Base-by-base conservation (phyloP, 2,888 invertebrate genomes). In the Serripes groenlandicus region DNA sequence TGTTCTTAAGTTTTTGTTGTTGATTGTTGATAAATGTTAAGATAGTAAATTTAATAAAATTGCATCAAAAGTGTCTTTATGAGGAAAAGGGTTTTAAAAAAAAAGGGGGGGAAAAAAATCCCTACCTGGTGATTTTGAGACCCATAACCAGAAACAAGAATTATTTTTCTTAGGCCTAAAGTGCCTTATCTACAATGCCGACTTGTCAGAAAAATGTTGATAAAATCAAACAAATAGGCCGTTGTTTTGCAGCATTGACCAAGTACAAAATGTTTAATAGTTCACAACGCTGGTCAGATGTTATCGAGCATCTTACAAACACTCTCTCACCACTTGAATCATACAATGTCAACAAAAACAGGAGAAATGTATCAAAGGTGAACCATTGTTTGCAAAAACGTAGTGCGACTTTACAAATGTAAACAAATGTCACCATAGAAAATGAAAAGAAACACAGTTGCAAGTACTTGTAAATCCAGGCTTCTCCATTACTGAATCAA, bases 401-500 rank as follows among this genome's bases (percentile, higher is more conserved):
- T 26, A 37, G 66, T 66, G 66, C 42, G 42, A 37, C 42, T 66
- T 42, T 66, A 35, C 42, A 66, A 37, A 23, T 15, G 66, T n/a
- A 66, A 66, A 66, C 66, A 66, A 66, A 66, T 42, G 23, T 64
- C 42, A 23, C 66, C 26, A 42, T 23, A 35, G 66, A 42, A 37
- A 42, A 35, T 66, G 66, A 66, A 66, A 42, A 42, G 37, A 35
- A 66, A 66, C 42, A 42, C 28, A 23, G 5, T 66, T 35, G 34
- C 37, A 66, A 66, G 66, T 66, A 66, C 66, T 66, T 66, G 66
- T 35, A 37, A 66, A 66, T 66, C 42, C 66, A 37, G 18, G 28
- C 42, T n/a, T 37, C 42, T 42, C 28, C 30, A 5, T 37, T 23
- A 42, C 23, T 66, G 42, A 42, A 42, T 42, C 15, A 28, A 34